phyloP scores from a whole-genome alignment of 2,797 vertebrate species.

The Karalla daura region DNA sequence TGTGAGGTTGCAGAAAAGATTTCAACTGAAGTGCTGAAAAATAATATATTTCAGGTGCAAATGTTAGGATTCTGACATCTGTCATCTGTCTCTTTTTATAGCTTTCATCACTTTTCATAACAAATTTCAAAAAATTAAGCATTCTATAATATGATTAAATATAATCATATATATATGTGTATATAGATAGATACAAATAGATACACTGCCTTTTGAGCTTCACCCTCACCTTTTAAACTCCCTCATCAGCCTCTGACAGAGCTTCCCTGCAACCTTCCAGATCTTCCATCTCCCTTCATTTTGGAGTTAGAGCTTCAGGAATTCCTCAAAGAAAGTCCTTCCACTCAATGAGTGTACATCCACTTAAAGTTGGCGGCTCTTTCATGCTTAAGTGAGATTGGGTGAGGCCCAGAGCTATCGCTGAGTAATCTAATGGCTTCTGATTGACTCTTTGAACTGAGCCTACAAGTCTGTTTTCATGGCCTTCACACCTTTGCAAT shows the following conservation, averaged over 20 bases:
- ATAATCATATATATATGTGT: too few relatives aligned
- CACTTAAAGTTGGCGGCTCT: constrained; percentile 3
- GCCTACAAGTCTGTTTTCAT: not conserved
- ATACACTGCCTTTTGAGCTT: constrained; percentile 15
- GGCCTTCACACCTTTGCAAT: too few relatives aligned
- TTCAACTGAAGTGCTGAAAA: constrained; percentile 41
- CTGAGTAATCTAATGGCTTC: not conserved
- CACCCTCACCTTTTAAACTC: constrained; percentile 15
- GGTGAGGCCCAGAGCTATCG: not conserved
- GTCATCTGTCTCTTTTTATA: constrained; percentile 1
- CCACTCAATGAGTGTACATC: not conserved
- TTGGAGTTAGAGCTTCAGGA: constrained; percentile 4
- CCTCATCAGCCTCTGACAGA: constrained; percentile 1
- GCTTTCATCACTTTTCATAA: not conserved
- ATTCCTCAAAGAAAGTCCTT: constrained; percentile 4
- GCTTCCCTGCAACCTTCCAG: constrained; percentile 8
- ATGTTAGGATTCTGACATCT: constrained; percentile 17
- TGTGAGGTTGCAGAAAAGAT: constrained; percentile 47
- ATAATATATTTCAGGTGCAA: constrained; percentile 33
- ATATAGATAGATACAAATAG: too few relatives aligned
- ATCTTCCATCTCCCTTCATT: not conserved
- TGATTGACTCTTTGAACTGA: not conserved
- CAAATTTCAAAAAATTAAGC: not conserved
- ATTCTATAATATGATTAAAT: too few relatives aligned
- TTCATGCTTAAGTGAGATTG: not conserved